Evolutionary conservation across 2,888 invertebrate species (phyloP).

Genomic region (Meliscaeva auricollis): DNA sequence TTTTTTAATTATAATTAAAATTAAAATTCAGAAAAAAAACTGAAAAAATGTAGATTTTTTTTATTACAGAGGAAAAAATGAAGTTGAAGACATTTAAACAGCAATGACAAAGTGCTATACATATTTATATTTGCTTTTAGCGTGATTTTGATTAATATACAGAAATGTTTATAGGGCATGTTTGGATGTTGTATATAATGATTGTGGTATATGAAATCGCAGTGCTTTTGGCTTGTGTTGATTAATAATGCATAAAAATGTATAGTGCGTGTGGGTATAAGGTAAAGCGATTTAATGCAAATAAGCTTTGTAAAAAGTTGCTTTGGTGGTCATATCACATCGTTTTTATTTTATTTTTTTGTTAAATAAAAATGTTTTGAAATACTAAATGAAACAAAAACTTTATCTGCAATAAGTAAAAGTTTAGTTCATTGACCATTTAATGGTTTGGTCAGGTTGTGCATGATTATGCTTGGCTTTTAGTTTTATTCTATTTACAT

Average conservation of each 20-base stretch:
- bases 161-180: constrained; percentile 3
- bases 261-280: not conserved
- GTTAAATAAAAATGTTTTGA: not conserved
- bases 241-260: constrained; percentile 16
- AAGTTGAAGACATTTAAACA: not conserved
- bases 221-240: constrained; percentile 24
- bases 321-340: not conserved
- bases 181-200: constrained; percentile 4
- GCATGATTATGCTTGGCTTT: too few relatives aligned
- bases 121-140: constrained; percentile 17
- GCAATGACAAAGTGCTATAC: constrained; percentile 16
- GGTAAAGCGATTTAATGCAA: constrained; percentile 5
- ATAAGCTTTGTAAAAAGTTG: not conserved
- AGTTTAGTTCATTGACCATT: too few relatives aligned
- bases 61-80: constrained; percentile 1
- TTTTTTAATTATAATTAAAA: constrained; percentile 31
- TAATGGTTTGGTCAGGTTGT: too few relatives aligned
- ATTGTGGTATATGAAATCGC: constrained; percentile 22
- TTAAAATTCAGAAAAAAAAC: constrained; percentile 18
- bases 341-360: not conserved
- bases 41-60: constrained; percentile 8
- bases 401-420: too few relatives aligned
- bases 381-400: too few relatives aligned
- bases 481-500: too few relatives aligned
- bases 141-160: constrained; percentile 8